These are phyloP conservation scores for Parambassis ranga DNA, from an alignment of 2,797 vertebrate species.

Conservation along the genomic window DNA sequence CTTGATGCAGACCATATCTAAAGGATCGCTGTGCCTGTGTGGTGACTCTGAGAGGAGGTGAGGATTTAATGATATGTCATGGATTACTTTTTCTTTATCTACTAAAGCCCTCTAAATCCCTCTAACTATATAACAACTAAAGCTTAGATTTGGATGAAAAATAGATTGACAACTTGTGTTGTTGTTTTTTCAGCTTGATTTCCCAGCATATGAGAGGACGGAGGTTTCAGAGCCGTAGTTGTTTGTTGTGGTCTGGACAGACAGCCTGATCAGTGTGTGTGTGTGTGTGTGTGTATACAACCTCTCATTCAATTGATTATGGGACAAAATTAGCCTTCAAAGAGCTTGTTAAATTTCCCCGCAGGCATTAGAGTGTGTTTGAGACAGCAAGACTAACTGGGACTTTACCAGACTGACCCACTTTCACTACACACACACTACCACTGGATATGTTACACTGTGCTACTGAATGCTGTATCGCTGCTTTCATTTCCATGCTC, in stretches of 20 bases:
- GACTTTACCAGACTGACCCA: constrained; percentile 27
- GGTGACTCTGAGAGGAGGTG: too few species aligned
- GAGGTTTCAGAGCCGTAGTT: neutral
- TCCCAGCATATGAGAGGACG: neutral
- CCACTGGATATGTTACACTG: neutral
- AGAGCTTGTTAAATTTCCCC: neutral
- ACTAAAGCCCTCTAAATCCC: too few species aligned
- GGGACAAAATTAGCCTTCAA: constrained; percentile 2
- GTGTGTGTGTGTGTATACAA: neutral
- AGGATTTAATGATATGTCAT: neutral
- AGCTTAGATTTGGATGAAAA: neutral
- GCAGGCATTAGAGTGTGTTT: neutral
- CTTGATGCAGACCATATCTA: too few species aligned
- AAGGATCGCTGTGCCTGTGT: too few species aligned
- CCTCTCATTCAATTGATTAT: neutral
- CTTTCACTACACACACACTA: constrained; percentile 23
- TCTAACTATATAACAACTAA: neutral
- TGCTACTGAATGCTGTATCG: neutral
- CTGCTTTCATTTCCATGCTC: neutral
- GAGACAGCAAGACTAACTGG: neutral
- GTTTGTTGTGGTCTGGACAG: constrained; percentile 18
- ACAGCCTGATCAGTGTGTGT: neutral
- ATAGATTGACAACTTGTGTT: neutral
- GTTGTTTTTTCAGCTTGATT: neutral
- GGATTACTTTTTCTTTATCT: neutral